Base-by-base conservation (phyloP, 2,113 vertebrate species). In the Cinclus cinclus region DNA sequence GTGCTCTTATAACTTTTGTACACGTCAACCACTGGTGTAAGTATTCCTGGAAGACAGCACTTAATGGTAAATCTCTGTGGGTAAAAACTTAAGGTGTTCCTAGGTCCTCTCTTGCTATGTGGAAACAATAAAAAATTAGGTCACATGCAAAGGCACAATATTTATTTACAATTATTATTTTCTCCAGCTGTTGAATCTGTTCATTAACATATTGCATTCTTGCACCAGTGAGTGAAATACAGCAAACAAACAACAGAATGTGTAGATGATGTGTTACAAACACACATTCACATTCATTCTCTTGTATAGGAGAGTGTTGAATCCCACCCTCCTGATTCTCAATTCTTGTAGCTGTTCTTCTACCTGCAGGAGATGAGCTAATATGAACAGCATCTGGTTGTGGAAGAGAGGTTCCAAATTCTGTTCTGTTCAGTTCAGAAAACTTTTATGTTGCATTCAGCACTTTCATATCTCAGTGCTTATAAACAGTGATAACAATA, bases 151-250 rank as follows among this genome's bases (percentile, higher is more conserved):
- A 84, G n/a, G 22, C 37, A n/a, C 44, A 78, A 1, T 63, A 42
- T 87, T 64, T 84, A 75, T 79, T 89, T 92, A 23, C 31, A 84
- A 9, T 35, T 1, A 59, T 81, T 87, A 46, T 92, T 94, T 94
- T 87, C 53, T 94, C 53, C 60, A 94, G 74, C 24, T 92, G 41
- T 95, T 91, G 68, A 76, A 63, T 92, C 62, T 14, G 84, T 75
- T 63, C 50, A 46, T 82, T 81, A 82, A 28, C 81, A 56, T 71
- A 76, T 33, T 79, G 58, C 39, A 27, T 75, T 91, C 41, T 91
- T 46, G 44, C 52, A 68, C 17, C 37, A 78, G 52, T 50, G 31
- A 75, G 33, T 67, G 60, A 70, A 93, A 67, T 35, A 67, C 0
- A 5, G 50, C 47, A 97, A 92, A 85, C 47, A 94, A 90, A 80